Percentiles rank a stretch among this genome's conserved stretches.
Evolutionary conservation across 2,113 vertebrate species (phyloP).

Genomic region (Orycteropus afer): DNA sequence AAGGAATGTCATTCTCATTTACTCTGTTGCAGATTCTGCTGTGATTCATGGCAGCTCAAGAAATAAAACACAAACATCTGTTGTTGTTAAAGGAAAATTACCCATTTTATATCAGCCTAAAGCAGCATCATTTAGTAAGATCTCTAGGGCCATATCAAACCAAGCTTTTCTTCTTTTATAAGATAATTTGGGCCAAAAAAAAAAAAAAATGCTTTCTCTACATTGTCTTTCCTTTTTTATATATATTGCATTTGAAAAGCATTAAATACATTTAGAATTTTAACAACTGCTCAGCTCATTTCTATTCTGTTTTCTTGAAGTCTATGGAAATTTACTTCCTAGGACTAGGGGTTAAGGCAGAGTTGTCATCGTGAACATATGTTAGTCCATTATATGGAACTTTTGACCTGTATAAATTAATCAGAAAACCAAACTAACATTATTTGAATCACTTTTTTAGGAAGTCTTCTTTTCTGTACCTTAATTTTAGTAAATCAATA

Average conservation of each 20-base stretch:
- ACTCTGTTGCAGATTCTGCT: not conserved
- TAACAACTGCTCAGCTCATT: not conserved
- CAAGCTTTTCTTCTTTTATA: not conserved
- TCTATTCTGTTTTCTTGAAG: slow-evolving; percentile 33
- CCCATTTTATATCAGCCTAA: slow-evolving; percentile 12
- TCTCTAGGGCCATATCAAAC: slow-evolving; percentile 16
- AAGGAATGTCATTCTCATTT: slow-evolving; percentile 9
- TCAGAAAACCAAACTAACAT: not conserved
- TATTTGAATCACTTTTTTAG: not conserved
- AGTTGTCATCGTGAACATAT: not conserved
- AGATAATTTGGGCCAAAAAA: not conserved
- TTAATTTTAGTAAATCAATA: slow-evolving; percentile 31
- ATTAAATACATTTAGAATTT: slow-evolving; percentile 14
- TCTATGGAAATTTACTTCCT: not conserved
- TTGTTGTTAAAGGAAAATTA: slow-evolving; percentile 55
- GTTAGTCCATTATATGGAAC: not conserved
- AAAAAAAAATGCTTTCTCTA: not conserved
- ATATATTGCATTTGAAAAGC: not conserved
- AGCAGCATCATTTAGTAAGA: not conserved
- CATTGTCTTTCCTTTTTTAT: not conserved
- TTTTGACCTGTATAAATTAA: not conserved
- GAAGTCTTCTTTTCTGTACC: not conserved
- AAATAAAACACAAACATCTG: slow-evolving; percentile 46
- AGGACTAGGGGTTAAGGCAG: not conserved
- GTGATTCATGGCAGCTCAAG: slow-evolving; percentile 32